Percentiles rank a stretch among this genome's conserved stretches.
These are phyloP conservation scores for Drosophila demipolita DNA, from an alignment of 2,888 invertebrate species.

Conservation along the genomic window DNA sequence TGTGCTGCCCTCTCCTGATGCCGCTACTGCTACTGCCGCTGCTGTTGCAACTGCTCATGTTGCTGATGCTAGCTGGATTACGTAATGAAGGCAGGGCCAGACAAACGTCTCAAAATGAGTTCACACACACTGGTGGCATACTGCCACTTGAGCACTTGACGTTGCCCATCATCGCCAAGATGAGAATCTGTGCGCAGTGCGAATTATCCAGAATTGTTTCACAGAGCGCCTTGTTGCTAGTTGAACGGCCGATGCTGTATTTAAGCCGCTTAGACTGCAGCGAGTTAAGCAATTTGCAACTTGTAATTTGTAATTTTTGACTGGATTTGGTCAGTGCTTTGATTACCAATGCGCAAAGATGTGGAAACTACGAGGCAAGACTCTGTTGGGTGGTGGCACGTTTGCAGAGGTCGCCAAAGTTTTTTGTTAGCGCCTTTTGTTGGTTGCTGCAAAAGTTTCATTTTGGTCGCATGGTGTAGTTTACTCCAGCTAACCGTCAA, in stretches of 20 bases:
- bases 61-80: conserved; percentile 40
- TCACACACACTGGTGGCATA: conserved; percentile 27
- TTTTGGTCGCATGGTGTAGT: conserved; percentile 63
- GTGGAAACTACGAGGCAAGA: conserved; percentile 8
- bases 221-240: background rate
- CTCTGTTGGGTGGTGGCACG: conserved; percentile 24
- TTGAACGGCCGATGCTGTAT: conserved; percentile 14
- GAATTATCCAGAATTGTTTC: conserved; percentile 1
- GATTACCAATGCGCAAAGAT: conserved; percentile 58
- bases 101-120: conserved; percentile 72
- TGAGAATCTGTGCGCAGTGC: conserved; percentile 48
- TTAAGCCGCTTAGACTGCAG: conserved; percentile 55
- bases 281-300: conserved; percentile 45
- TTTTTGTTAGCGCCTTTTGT: conserved; percentile 32
- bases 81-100: conserved; percentile 66
- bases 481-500: conserved; percentile 70
- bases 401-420: background rate
- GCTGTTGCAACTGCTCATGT: background rate
- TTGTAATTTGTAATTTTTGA: conserved; percentile 40
- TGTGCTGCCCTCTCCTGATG: background rate
- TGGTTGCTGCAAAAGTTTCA: conserved; percentile 60
- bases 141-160: conserved; percentile 41
- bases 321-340: conserved; percentile 42
- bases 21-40: background rate
- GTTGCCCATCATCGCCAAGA: conserved; percentile 53